Base-by-base conservation (phyloP, 2,113 vertebrate species). In the Paedocypris sp. region DNA sequence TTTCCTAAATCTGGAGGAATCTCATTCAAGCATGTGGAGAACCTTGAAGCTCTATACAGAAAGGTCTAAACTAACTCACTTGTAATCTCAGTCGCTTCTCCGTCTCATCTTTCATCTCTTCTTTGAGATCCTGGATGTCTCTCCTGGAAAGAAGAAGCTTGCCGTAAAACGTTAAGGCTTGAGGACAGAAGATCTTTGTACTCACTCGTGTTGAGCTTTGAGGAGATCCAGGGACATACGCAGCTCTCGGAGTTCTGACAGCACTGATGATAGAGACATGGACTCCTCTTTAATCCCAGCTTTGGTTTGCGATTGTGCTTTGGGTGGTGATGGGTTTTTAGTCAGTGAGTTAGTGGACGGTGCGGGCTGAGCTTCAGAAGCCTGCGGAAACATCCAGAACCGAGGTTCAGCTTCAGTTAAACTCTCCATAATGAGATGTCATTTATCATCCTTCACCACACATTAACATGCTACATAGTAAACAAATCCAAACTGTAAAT, bases 81-180 rank as follows among this genome's bases (percentile, higher is more conserved):
- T 85, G 79, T 58, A 87, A 64, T 31, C 62, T 62, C 25, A 20
- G 41, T 13, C 79, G 79, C 64, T 84, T 87, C 58, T 23, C 76
- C 64, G 60, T 79, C 62, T 87, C 84, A 1, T 75, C 76, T 31
- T 3, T 60, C 67, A 87, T 66, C 72, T 84, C 83, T n/a, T 81
- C 75, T 78, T 77, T 87, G 64, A 87, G 54, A 65, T 87, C 82
- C 72, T 83, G 65, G 15, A 86, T 81, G 72, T 86, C 85, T 61
- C 4, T 77, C 4, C 85, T 87, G 68, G 71, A 60, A 61, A 66
- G 7, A 71, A 58, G 16, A 13, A 41, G 10, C 20, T 50, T 68
- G 20, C 12, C 39, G 18, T 19, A 15, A 22, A n/a, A 11, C 8
- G 8, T 43, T 23, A 28, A n/a, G 9, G 10, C 31, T 5, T 36